Evolutionary conservation across 2,888 invertebrate species (phyloP), one percentile per base, ranked within the genome.

Genomic region (Thecophora atra): DNA sequence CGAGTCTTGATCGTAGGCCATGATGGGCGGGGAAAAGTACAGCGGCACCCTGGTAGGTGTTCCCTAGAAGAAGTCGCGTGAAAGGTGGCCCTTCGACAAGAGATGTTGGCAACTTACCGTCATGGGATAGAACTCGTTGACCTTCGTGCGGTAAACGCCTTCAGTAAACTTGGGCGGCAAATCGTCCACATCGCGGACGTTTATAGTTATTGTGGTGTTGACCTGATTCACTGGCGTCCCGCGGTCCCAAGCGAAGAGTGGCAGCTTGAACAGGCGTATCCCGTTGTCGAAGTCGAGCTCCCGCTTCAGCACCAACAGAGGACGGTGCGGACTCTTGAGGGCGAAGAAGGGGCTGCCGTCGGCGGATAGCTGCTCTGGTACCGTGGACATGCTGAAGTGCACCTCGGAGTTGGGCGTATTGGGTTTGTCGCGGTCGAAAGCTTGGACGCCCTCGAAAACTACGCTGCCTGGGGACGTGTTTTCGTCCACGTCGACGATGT

Each of bases 351-450:
- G 84, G 63, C 83, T 83, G n/a, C 86, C 85, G 68, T 85, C 85
- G 0, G 81, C 79, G 0, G 83, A 80, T 0, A 84, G 75, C 52
- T 81, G 81, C 44, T 85, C 82, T 7, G 84, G 81, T 3, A 82
- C 79, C 81, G 92, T 92, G 1, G 92, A 93, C 81, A 95, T 92
- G 79, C 91, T 91, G 86, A 94, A 94, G 81, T 94, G 93, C 28
- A 95, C 90, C 78, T 95, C 94, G 0, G 95, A 95, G 87, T 95
- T 95, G 0, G 94, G 94, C 0, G 94, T 95, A 86, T 95, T 94
- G 0, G 95, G 95, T 84, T 94, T 94, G 84, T 95, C 95, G 6
- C 92, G 90, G 86, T 95, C 95, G 63, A 91, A 89, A 0, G 95
- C 95, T 67, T 90, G 90, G 76, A 96, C 93, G 17, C 93, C 93